Percentiles rank a stretch among this genome's conserved stretches.
phyloP scores from a whole-genome alignment of 2,888 invertebrate genomes.

The Aphodius granarius region DNA sequence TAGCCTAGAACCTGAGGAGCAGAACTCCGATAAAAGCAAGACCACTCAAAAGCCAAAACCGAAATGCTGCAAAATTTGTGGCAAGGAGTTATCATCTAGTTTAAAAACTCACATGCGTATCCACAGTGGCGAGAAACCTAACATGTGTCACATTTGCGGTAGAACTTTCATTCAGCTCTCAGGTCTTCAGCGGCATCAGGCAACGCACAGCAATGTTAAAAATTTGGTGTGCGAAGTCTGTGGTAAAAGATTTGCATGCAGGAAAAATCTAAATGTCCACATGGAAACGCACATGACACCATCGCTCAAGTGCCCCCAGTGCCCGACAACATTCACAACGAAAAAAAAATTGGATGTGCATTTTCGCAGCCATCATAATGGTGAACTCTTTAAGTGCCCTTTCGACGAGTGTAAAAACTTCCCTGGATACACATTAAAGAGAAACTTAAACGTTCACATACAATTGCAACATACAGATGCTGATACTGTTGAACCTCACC shows the following conservation, averaged over 20 bases:
- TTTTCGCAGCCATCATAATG: background rate
- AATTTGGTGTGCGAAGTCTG: background rate
- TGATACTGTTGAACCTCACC: background rate
- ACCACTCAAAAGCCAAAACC: background rate
- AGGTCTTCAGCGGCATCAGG: background rate
- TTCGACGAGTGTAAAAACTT: background rate
- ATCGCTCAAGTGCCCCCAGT: background rate
- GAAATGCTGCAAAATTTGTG: background rate
- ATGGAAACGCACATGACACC: background rate
- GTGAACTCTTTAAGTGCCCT: background rate
- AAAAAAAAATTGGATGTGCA: background rate
- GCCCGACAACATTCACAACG: background rate
- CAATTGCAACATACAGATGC: background rate
- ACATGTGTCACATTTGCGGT: background rate
- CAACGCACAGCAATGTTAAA: background rate
- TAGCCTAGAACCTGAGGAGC: background rate
- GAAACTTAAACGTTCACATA: background rate
- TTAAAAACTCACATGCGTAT: background rate
- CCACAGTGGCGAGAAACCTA: background rate
- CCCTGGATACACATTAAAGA: background rate
- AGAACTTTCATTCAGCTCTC: background rate
- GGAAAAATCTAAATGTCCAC: background rate
- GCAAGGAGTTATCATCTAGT: background rate
- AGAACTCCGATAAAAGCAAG: background rate
- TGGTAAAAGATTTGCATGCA: background rate